Evolutionary conservation across 1,140 invertebrate genomes (phyloP).

Genomic region (Phymorhynchus buccinoides): DNA sequence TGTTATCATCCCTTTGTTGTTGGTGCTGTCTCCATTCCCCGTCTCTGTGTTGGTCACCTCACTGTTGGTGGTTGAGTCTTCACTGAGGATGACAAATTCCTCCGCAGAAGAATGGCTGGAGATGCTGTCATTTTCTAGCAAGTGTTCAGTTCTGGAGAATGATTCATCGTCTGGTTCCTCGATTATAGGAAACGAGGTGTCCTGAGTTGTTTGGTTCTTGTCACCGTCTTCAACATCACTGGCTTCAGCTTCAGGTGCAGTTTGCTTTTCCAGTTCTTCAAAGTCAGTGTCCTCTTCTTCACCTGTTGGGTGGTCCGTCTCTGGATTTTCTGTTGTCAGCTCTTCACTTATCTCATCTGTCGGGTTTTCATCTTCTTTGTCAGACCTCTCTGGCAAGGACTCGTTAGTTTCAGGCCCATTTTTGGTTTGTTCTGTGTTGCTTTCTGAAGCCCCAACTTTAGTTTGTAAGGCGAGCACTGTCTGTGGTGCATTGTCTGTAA

Average conservation of each 20-base stretch:
- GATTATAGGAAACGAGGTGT: neutral
- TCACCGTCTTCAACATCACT: neutral
- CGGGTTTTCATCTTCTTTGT: neutral
- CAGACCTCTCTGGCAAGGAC: neutral
- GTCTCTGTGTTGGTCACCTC: neutral
- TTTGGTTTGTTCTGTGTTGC: neutral
- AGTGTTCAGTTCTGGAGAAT: neutral
- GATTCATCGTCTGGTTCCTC: constrained; percentile 3
- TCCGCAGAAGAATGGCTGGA: neutral
- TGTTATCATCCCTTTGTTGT: neutral
- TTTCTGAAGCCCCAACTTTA: neutral
- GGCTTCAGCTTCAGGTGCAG: neutral
- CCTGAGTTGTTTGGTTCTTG: neutral
- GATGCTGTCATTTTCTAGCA: neutral
- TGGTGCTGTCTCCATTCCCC: neutral
- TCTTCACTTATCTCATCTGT: neutral
- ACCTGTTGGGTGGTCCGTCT: neutral
- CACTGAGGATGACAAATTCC: neutral
- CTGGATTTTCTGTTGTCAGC: neutral
- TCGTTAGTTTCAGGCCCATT: neutral
- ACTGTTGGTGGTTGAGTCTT: neutral
- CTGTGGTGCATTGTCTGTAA: neutral
- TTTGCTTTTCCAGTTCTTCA: neutral
- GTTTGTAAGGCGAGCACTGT: neutral
- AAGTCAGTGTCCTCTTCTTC: neutral